A percentile compares a stretch with the other conserved stretches of the same genome.
Conservation (phyloP, 2,888 invertebrate species). For the Plemyria rubiginata region DNA sequence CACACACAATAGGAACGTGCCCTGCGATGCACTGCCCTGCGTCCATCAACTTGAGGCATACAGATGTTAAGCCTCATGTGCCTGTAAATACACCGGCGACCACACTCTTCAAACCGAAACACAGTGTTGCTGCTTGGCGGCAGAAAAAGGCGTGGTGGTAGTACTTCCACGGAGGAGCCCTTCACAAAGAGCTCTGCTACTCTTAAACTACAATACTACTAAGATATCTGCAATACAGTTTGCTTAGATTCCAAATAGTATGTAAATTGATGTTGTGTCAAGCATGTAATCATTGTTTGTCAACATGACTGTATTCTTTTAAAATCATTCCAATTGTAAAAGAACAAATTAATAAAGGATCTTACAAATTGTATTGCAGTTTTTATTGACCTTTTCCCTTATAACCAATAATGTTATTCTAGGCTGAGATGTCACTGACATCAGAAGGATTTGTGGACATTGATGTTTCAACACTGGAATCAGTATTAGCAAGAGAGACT, state of each 20-base stretch:
- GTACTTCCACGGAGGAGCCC: too few relatives aligned
- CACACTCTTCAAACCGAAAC: too few relatives aligned
- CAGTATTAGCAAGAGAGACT: slow-evolving; percentile 96
- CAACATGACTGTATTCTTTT: slow-evolving; percentile 59
- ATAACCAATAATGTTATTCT: slow-evolving; percentile 57
- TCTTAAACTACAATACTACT: too few relatives aligned
- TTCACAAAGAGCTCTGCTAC: too few relatives aligned
- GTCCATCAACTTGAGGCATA: too few relatives aligned
- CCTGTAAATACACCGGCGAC: too few relatives aligned
- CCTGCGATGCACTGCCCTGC: too few relatives aligned
- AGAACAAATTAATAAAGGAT: slow-evolving; percentile 73
- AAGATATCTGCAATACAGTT: slow-evolving; percentile 81
- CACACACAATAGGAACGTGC: too few relatives aligned
- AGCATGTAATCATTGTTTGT: slow-evolving; percentile 62
- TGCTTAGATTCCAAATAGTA: slow-evolving; percentile 52
- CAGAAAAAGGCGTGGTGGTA: too few relatives aligned
- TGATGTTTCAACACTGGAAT: slow-evolving; percentile 96
- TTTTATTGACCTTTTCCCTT: slow-evolving; percentile 68
- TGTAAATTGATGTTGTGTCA: slow-evolving; percentile 60
- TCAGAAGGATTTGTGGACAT: slow-evolving; percentile 98
- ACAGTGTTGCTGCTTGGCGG: too few relatives aligned
- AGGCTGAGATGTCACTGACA: slow-evolving; percentile 98
- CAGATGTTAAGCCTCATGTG: too few relatives aligned
- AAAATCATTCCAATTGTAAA: slow-evolving; percentile 59
- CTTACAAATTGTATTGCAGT: slow-evolving; percentile 85